These are phyloP conservation scores for Pseudorhombus dupliciocellatus DNA, from an alignment of 2,113 vertebrate genomes.

Conservation along the genomic window DNA sequence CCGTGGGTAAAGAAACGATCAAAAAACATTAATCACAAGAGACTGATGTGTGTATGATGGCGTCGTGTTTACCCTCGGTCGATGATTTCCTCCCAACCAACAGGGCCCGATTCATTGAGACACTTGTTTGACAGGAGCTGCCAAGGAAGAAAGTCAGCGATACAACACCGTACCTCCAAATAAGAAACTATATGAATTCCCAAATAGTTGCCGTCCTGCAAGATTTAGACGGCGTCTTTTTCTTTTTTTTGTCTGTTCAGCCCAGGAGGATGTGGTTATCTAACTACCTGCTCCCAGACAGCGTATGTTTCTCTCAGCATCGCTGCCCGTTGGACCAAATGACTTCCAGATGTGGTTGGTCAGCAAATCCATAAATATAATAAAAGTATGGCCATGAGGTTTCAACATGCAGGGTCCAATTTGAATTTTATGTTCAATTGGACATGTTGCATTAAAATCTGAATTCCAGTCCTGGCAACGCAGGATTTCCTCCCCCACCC, in stretches of 20 bases:
- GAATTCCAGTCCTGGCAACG: not conserved
- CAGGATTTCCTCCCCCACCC: not conserved
- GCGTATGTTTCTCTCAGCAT: constrained; percentile 22
- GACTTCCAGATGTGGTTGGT: constrained; percentile 63
- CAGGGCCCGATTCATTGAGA: not conserved
- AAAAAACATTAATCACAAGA: constrained; percentile 27
- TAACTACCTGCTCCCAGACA: constrained; percentile 52
- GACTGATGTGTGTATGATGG: constrained; percentile 3
- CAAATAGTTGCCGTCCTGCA: constrained; percentile 18
- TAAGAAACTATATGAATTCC: constrained; percentile 41
- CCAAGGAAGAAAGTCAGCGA: constrained; percentile 44
- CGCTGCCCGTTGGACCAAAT: constrained; percentile 25
- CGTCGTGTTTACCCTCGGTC: not conserved
- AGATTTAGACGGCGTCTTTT: constrained; percentile 29
- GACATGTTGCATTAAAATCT: not conserved
- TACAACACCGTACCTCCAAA: constrained; percentile 17
- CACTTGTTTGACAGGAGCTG: constrained; percentile 10
- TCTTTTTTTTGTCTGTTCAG: constrained; percentile 12
- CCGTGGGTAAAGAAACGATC: constrained; percentile 31
- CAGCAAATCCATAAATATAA: constrained; percentile 34
- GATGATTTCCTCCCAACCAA: not conserved
- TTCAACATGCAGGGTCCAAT: constrained; percentile 1
- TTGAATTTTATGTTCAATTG: not conserved
- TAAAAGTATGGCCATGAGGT: not conserved
- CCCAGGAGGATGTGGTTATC: constrained; percentile 53